Conservation (phyloP, 2,797 vertebrate genomes). For the Esox masquinongy region DNA sequence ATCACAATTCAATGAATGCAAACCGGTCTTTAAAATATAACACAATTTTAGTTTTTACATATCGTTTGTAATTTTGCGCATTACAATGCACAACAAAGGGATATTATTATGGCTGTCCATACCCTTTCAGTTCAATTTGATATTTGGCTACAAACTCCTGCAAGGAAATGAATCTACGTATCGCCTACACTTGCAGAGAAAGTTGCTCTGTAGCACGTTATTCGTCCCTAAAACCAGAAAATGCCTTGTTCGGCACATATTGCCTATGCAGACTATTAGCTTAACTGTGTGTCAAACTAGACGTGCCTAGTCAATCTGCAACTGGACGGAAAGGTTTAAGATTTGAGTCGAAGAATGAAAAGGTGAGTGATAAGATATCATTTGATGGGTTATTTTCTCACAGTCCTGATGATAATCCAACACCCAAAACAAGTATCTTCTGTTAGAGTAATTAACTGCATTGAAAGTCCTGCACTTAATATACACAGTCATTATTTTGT, state of each 20-base stretch:
- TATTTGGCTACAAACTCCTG: neutral
- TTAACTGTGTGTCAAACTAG: neutral
- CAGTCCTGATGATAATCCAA: neutral
- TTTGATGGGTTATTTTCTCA: neutral
- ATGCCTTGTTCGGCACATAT: neutral
- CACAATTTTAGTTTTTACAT: neutral
- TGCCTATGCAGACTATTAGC: neutral
- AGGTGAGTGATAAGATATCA: neutral
- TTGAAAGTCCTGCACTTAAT: neutral
- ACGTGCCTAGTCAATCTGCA: neutral
- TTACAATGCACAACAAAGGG: neutral
- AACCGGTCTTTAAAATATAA: neutral
- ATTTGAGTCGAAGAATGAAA: neutral
- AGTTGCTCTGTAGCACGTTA: neutral
- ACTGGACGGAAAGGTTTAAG: neutral
- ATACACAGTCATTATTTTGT: neutral
- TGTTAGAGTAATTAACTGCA: neutral
- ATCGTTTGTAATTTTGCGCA: neutral
- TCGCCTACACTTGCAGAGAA: neutral
- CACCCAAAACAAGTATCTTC: neutral
- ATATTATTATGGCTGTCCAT: neutral
- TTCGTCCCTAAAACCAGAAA: constrained; percentile 1
- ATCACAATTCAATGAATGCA: neutral
- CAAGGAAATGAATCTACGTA: neutral
- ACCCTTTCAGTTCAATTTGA: neutral